These are phyloP conservation scores for Alauda arvensis DNA, from an alignment of 2,797 vertebrate species.

Conservation along the genomic window DNA sequence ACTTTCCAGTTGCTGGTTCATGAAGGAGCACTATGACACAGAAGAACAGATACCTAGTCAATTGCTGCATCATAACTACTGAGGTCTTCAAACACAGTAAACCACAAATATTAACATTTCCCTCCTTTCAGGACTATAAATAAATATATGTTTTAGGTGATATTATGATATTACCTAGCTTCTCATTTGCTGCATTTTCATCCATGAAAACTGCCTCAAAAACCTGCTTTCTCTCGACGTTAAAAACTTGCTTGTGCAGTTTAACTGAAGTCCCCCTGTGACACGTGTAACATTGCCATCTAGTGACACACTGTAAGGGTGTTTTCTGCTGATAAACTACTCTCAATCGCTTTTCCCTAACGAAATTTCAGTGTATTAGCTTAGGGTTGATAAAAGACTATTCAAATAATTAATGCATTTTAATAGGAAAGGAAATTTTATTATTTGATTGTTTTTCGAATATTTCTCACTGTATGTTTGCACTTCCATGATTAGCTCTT, in stretches of 20 bases:
- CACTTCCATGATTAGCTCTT: neutral
- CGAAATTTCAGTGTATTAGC: neutral
- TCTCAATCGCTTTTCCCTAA: neutral
- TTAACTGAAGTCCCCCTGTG: rapidly evolving
- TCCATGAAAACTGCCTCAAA: neutral
- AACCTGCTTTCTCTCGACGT: rapidly evolving
- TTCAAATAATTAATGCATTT: neutral
- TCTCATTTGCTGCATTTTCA: rapidly evolving
- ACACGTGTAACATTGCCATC: slow-evolving; percentile 28
- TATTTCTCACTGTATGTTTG: neutral
- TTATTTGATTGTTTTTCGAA: neutral
- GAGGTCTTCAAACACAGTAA: neutral
- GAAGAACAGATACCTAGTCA: neutral
- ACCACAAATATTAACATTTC: neutral
- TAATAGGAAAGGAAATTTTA: neutral
- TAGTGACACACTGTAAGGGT: neutral
- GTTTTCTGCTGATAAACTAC: neutral
- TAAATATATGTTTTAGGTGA: rapidly evolving
- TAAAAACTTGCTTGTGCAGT: neutral
- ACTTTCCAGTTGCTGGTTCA: neutral
- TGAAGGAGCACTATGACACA: neutral
- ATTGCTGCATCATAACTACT: neutral
- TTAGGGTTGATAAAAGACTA: neutral
- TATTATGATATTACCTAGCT: neutral
- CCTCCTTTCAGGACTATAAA: neutral